These are phyloP conservation scores for Sisor rabdophorus DNA, from an alignment of 2,113 vertebrate species.

Conservation along the genomic window DNA sequence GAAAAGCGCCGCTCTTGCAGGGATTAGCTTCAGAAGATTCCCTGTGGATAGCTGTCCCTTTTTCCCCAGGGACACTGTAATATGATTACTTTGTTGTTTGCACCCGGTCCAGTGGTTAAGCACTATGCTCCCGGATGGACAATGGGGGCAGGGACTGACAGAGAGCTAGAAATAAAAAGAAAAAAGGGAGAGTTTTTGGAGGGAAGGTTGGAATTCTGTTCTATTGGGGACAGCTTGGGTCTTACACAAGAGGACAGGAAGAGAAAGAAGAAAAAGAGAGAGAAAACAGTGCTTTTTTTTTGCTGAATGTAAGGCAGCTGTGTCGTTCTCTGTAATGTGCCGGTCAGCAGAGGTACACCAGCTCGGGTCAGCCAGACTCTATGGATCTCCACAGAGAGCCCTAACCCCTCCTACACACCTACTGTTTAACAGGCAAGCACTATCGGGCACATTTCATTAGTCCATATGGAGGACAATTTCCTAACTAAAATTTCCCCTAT, in stretches of 20 bases:
- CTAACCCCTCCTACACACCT: conserved; percentile 37
- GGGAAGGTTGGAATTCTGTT: conserved; percentile 56
- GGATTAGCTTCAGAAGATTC: conserved; percentile 68
- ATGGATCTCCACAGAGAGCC: conserved; percentile 33
- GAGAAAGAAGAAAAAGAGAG: conserved; percentile 2
- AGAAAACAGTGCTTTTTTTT: conserved; percentile 52
- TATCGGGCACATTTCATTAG: conserved; percentile 30
- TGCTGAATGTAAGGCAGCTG: conserved; percentile 57
- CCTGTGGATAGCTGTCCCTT: conserved; percentile 60
- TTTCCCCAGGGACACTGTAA: conserved; percentile 72
- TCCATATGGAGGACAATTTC: conserved; percentile 35
- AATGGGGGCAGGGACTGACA: conserved; percentile 49
- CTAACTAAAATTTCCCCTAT: neutral
- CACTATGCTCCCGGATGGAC: conserved; percentile 65
- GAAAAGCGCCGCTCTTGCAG: conserved; percentile 42
- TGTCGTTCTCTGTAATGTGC: conserved; percentile 40
- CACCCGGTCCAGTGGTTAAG: conserved; percentile 69
- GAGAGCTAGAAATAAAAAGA: neutral
- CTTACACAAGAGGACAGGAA: conserved; percentile 37
- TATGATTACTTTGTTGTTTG: conserved; percentile 76
- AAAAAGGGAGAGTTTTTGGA: conserved; percentile 44
- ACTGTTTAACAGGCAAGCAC: conserved; percentile 34
- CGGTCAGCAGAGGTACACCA: conserved; percentile 45
- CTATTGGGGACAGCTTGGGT: conserved; percentile 52
- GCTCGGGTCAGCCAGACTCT: conserved; percentile 37